Base-by-base conservation (phyloP, 2,113 vertebrate genomes). In the Sakesphorus luctuosus region DNA sequence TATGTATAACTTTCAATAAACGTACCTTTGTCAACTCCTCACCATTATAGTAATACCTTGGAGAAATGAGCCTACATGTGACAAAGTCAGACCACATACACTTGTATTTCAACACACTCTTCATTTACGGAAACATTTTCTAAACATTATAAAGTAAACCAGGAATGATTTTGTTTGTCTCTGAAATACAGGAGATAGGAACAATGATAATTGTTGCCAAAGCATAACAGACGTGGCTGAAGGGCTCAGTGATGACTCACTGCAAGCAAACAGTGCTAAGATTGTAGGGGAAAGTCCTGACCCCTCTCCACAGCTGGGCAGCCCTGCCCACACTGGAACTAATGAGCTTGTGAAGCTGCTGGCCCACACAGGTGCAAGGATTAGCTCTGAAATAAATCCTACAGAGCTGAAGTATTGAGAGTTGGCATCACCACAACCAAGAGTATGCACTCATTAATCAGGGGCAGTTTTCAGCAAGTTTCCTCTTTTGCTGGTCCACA, bases 351-450 rank as follows among this genome's bases (percentile, higher is more conserved):
- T 62, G 83, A 65, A 73, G 75, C 63, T 93, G 65, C 49, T 4
- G 16, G 76, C 79, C 83, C 93, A 78, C 76, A 72, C 76, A 93
- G 93, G 73, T 87, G 87, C 71, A 87, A 83, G 72, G 50, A 89
- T 78, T 74, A 58, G n/a, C 73, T 91, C 89, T 89, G 87, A 87
- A 76, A 91, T 69, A 72, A 95, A 69, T 78, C 71, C 85, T 75
- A 6, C 40, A 28, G 46, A 4, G 72, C 61, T 38, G 28, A 19
- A 85, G 52, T 28, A 82, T 17, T 65, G 44, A 88, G 63, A 65
- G 3, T 28, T 92, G 88, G 80, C 90, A 88, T 67, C 36, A 26
- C 50, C 66, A 65, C 69, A 68, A 61, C 52, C 49, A 75, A 35
- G 40, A 21, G 62, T 71, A 52, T 47, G 29, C 25, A 16, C 61